A percentile compares a stretch with the other conserved stretches of the same genome.
Conservation (phyloP, 2,888 invertebrate genomes). For the Mythimna impura region DNA sequence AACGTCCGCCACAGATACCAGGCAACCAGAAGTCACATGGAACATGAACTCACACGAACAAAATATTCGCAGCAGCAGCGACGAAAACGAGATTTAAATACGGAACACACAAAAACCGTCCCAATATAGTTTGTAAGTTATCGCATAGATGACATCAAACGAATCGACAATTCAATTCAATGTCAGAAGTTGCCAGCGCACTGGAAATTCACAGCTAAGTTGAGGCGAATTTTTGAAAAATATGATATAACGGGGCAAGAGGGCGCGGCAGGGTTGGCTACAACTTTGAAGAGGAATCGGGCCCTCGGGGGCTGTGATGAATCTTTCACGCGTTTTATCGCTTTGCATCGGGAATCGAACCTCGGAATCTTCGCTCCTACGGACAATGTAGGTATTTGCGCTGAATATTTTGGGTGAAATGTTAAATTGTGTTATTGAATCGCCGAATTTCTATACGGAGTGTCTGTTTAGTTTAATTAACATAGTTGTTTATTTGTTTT, state of each 20-base stretch:
- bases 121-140: slow-evolving; percentile 64
- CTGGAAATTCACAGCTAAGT: slow-evolving; percentile 77
- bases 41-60: slow-evolving; percentile 28
- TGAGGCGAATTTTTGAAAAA: slow-evolving; percentile 85
- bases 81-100: slow-evolving; percentile 57
- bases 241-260: slow-evolving; percentile 85
- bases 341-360: slow-evolving; percentile 85
- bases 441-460: slow-evolving; percentile 24
- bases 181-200: slow-evolving; percentile 77
- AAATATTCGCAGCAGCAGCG: slow-evolving; percentile 48
- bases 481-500: slow-evolving; percentile 35
- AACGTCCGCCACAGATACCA: slow-evolving; percentile 30
- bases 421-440: slow-evolving; percentile 61
- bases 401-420: slow-evolving; percentile 55
- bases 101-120: slow-evolving; percentile 47
- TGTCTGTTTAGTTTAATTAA: slow-evolving; percentile 47
- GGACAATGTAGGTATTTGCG: slow-evolving; percentile 62
- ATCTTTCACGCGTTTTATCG: slow-evolving; percentile 89
- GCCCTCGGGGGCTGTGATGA: slow-evolving; percentile 87
- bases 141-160: slow-evolving; percentile 67
- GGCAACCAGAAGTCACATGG: slow-evolving; percentile 35
- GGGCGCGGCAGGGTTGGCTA: slow-evolving; percentile 77
- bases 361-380: slow-evolving; percentile 72
- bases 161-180: slow-evolving; percentile 78
- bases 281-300: slow-evolving; percentile 87